Base-by-base conservation (phyloP, 2,797 vertebrate genomes). In the Garrulus glandarius region DNA sequence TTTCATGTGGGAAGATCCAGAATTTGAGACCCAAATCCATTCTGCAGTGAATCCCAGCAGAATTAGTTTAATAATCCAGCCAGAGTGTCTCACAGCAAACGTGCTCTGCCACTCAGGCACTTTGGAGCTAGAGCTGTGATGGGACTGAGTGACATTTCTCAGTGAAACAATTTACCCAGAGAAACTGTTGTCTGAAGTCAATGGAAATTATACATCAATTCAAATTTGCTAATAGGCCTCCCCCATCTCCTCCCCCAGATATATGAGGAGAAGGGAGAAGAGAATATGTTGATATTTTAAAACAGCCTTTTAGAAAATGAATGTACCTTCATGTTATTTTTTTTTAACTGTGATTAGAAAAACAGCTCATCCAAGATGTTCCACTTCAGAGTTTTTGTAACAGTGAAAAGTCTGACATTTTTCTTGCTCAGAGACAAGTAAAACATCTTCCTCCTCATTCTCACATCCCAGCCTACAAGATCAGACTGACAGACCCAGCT, bases 131-230 rank as follows among this genome's bases (percentile, higher is more conserved):
- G 39, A 57, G 53, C 74, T 75, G 76, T 85, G 89, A 69, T 13
- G 36, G 61, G 77, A 43, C 65, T 86, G 90, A 96, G 85, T 96
- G 95, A 96, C 93, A 95, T 49, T 92, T 77, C 94, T 67, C 81
- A 96, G 93, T 34, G 94, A 95, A 96, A 96, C 87, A 92, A 88
- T 92, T 97, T 96, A 95, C 83, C 36, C 55, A 61, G 80, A 88
- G 92, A 93, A 96, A 79, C 46, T 93, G 93, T 91, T 93, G 83
- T 92, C 94, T 94, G 80, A 71, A 95, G 93, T 84, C 65, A 72
- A 55, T 93, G 90, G 94, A 88, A 95, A 96, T 95, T 75, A 92
- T 69, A 84, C 55, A 92, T 88, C 93, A 93, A 92, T 92, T 94
- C 55, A 84, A 92, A 94, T 93, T 95, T 86, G 55, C 39, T 94